A percentile compares a stretch with the other conserved stretches of the same genome.
phyloP scores from a whole-genome alignment of 64 coral and sea anemone species.

The Montipora efflorescens region DNA sequence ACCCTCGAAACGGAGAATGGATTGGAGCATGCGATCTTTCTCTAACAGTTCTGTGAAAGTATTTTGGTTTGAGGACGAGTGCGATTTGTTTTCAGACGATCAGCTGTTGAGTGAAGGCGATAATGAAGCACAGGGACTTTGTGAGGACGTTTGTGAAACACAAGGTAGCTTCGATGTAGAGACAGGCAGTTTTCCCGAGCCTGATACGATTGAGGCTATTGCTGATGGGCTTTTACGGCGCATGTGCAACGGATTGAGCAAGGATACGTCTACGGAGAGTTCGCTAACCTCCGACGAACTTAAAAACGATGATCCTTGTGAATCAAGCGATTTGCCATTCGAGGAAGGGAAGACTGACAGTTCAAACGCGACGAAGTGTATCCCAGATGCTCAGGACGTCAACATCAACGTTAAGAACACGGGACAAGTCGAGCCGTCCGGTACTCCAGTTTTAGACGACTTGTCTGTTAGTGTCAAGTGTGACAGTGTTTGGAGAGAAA shows the following conservation, averaged over 20 bases:
- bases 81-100: conserved; percentile 81
- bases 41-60: conserved; percentile 89
- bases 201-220: conserved; percentile 32
- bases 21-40: conserved; percentile 80
- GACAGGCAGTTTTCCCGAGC: conserved; percentile 14
- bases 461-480: conserved; percentile 1
- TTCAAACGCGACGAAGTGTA: no score
- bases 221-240: conserved; percentile 31
- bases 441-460: not conserved
- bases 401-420: not conserved
- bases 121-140: conserved; percentile 11
- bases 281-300: not conserved
- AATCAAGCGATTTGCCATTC: not conserved
- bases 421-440: not conserved
- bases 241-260: conserved; percentile 1
- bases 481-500: conserved; percentile 31
- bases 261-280: not conserved
- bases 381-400: not conserved
- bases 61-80: conserved; percentile 94
- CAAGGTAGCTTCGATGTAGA: conserved; percentile 52
- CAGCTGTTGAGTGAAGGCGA: conserved; percentile 60
- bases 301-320: not conserved
- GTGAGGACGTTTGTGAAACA: conserved; percentile 18
- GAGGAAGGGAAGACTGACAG: not conserved
- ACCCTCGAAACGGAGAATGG: conserved; percentile 64